These are phyloP conservation scores for Ara ararauna DNA, from an alignment of 2,797 vertebrate genomes.

Conservation along the genomic window DNA sequence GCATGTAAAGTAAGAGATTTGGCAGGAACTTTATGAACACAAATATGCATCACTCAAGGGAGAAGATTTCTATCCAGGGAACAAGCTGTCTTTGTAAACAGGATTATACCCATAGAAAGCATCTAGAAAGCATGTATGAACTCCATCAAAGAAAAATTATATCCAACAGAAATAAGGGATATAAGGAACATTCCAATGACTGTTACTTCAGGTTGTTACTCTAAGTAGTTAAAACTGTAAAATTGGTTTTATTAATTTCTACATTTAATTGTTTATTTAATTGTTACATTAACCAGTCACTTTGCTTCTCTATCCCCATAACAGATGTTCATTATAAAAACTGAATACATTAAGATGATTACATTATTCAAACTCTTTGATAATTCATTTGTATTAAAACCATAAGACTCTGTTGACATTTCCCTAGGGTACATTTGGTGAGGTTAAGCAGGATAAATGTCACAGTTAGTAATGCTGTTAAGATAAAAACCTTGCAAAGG, in stretches of 20 bases:
- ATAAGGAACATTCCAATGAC: neutral
- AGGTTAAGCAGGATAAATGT: conserved; percentile 79
- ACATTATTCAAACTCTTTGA: conserved; percentile 70
- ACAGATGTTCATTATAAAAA: conserved; percentile 64
- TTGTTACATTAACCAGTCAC: conserved; percentile 39
- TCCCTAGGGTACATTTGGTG: conserved; percentile 71
- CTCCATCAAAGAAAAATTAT: neutral
- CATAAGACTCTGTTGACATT: conserved; percentile 74
- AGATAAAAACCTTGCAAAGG: conserved; percentile 63
- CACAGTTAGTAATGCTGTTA: conserved; percentile 73
- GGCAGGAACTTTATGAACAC: conserved; percentile 53
- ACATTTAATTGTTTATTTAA: conserved; percentile 57
- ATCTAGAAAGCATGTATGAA: neutral
- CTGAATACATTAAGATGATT: conserved; percentile 70
- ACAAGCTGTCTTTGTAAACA: conserved; percentile 56
- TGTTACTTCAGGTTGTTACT: neutral
- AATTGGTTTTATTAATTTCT: neutral
- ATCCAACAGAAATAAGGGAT: neutral
- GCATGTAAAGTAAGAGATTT: conserved; percentile 43
- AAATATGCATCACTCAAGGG: conserved; percentile 44
- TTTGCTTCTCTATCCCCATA: conserved; percentile 51
- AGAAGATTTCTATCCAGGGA: conserved; percentile 33
- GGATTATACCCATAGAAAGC: conserved; percentile 29
- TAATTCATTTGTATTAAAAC: conserved; percentile 74
- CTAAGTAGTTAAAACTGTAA: conserved; percentile 20